These are phyloP conservation scores for Zaprionus camerounensis DNA, from an alignment of 1,140 invertebrate genomes.

Conservation along the genomic window DNA sequence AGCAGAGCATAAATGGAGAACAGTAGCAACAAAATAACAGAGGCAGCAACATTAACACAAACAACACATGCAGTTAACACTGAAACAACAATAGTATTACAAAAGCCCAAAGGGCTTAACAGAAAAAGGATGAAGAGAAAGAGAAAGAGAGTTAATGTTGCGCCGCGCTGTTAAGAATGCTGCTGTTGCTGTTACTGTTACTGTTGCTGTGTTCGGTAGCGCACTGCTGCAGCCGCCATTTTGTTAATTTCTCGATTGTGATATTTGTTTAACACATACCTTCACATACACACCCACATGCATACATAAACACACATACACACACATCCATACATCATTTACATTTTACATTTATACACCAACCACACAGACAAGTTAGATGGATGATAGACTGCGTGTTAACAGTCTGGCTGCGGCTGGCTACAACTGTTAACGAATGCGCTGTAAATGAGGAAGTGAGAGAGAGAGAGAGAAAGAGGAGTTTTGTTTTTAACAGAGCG, in stretches of 20 bases:
- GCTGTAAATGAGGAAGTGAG: slow-evolving; percentile 32
- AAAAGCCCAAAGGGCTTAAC: not conserved
- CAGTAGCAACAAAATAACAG: slow-evolving; percentile 4
- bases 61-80: slow-evolving; percentile 23
- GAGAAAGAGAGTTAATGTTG: not conserved
- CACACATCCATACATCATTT: slow-evolving; percentile 29
- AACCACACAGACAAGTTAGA: slow-evolving; percentile 28
- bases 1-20: slow-evolving; percentile 27
- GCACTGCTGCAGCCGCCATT: slow-evolving; percentile 73
- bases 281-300: slow-evolving; percentile 45
- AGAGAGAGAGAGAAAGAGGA: slow-evolving; percentile 20
- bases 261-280: slow-evolving; percentile 80
- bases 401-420: slow-evolving; percentile 66
- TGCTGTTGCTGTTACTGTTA: slow-evolving; percentile 37
- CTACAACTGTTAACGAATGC: slow-evolving; percentile 53
- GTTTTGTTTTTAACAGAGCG: slow-evolving; percentile 49
- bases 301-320: slow-evolving; percentile 26
- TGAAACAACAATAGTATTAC: slow-evolving; percentile 24
- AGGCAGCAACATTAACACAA: slow-evolving; percentile 22
- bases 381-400: slow-evolving; percentile 65
- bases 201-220: slow-evolving; percentile 35
- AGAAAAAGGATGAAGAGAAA: not conserved
- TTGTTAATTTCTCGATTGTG: slow-evolving; percentile 83
- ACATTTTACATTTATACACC: slow-evolving; percentile 37
- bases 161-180: slow-evolving; percentile 35